Evolutionary conservation across 2,797 vertebrate genomes (phyloP).

Genomic region (Galago senegalensis): DNA sequence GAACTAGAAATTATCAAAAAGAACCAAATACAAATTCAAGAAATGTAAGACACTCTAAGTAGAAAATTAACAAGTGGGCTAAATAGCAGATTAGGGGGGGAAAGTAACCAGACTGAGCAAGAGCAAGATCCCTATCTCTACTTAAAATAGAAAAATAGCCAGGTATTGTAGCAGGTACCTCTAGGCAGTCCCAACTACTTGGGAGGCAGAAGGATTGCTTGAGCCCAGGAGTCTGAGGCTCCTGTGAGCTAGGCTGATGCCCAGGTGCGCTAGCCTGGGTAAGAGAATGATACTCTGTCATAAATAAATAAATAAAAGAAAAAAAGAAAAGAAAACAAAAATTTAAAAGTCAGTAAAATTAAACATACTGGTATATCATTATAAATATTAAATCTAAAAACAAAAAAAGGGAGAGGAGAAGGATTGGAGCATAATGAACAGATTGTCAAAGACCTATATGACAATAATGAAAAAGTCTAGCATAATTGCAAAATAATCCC

Average conservation of each 20-base stretch:
- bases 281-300: too few species aligned
- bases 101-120: too few species aligned
- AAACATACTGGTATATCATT: background rate
- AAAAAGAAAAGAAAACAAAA: too few species aligned
- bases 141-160: too few species aligned
- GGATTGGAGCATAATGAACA: background rate
- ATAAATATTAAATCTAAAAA: background rate
- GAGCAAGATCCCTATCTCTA: too few species aligned
- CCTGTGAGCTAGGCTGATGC: too few species aligned
- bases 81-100: background rate
- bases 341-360: background rate
- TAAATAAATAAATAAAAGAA: too few species aligned
- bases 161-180: too few species aligned
- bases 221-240: too few species aligned
- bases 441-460: background rate
- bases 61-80: background rate
- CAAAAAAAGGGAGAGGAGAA: background rate
- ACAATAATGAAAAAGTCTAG: background rate
- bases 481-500: background rate
- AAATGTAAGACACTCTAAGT: background rate
- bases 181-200: too few species aligned
- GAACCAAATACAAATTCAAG: background rate
- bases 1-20: background rate
- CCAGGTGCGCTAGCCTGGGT: too few species aligned
- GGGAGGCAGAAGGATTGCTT: too few species aligned